Percentiles rank a stretch among this genome's conserved stretches.
phyloP scores from a whole-genome alignment of 1,140 invertebrate genomes.

The Oncopodura yosiiana region DNA sequence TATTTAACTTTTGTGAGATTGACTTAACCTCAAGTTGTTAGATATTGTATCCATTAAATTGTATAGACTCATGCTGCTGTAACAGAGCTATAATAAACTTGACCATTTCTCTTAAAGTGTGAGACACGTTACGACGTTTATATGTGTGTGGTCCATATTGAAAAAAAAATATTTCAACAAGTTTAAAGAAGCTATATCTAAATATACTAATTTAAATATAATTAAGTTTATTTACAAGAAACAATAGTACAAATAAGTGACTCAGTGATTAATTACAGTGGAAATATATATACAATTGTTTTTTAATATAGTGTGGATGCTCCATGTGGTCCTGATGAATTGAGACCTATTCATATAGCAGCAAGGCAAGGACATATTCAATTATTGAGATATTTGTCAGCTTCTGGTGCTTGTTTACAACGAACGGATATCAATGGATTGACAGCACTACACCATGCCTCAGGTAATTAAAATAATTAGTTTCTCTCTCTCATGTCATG shows the following conservation, averaged over 20 bases:
- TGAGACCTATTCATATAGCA: constrained; percentile 35
- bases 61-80: constrained; percentile 5
- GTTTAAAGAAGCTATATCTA: too few relatives aligned
- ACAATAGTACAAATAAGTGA: neutral
- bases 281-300: neutral
- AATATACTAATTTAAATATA: neutral
- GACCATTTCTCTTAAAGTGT: neutral
- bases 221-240: neutral
- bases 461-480: neutral
- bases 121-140: constrained; percentile 8
- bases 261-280: neutral
- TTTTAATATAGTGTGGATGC: constrained; percentile 27
- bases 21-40: too few relatives aligned
- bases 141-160: constrained; percentile 2
- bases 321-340: constrained; percentile 31
- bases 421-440: constrained; percentile 26
- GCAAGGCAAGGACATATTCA: constrained; percentile 32
- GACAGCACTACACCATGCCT: constrained; percentile 25
- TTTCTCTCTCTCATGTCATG: neutral
- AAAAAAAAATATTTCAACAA: constrained; percentile 2
- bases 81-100: constrained; percentile 5
- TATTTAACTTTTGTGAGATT: too few relatives aligned
- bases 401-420: constrained; percentile 39
- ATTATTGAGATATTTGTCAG: constrained; percentile 32
- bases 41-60: neutral